Conservation (phyloP, 2,888 invertebrate species). For the Pristionchus maxplancki region DNA sequence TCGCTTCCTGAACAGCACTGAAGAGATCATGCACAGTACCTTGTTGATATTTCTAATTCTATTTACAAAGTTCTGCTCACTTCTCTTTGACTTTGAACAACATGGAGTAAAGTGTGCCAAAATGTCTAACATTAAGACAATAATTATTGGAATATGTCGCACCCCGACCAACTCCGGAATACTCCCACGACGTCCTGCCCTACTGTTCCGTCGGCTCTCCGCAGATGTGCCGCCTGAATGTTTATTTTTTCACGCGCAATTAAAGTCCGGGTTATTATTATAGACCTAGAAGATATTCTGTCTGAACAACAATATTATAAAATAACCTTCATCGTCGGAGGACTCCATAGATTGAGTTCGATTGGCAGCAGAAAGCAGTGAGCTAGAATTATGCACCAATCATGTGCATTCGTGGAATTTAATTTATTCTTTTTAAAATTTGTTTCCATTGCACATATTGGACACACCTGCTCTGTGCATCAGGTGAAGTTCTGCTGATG, state of each 20-base stretch:
- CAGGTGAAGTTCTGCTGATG: conserved; percentile 1
- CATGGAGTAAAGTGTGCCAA: no score
- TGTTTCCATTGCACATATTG: neutral
- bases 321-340: conserved; percentile 14
- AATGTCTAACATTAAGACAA: no score
- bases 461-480: conserved; percentile 26
- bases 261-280: no score
- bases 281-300: no score
- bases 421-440: neutral
- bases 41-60: neutral
- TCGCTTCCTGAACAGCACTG: conserved; percentile 63
- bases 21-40: no score
- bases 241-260: neutral
- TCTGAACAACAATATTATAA: no score
- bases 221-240: neutral
- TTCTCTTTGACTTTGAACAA: no score
- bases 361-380: neutral
- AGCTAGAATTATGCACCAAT: neutral
- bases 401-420: no score
- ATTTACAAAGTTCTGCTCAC: no score
- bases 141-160: no score
- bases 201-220: neutral
- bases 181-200: conserved; percentile 61
- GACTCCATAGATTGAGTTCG: conserved; percentile 27
- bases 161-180: conserved; percentile 70